Percentiles rank a stretch among this genome's conserved stretches.
These are phyloP conservation scores for Patagioenas fasciata DNA, from an alignment of 2,113 vertebrate species.

Conservation along the genomic window DNA sequence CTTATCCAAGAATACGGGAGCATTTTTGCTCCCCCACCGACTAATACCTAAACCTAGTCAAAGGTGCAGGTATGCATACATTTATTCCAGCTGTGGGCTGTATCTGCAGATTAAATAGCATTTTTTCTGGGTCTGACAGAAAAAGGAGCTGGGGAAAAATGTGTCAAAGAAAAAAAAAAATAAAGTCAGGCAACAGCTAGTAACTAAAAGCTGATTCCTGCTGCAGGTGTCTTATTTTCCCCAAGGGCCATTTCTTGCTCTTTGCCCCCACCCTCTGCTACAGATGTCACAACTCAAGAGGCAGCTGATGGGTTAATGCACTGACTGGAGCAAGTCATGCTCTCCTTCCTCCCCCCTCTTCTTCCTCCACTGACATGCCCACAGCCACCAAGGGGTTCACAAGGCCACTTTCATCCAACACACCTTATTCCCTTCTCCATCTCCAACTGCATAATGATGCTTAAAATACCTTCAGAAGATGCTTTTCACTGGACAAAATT, in stretches of 20 bases:
- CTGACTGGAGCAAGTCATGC: background rate
- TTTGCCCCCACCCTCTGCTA: background rate
- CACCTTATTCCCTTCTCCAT: background rate
- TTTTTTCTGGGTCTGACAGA: conserved; percentile 14
- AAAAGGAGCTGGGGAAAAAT: background rate
- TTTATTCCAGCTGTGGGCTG: conserved; percentile 26
- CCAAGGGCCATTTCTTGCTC: background rate
- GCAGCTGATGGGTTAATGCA: background rate
- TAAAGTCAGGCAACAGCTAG: background rate
- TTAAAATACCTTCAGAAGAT: background rate
- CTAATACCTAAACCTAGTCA: conserved; percentile 10
- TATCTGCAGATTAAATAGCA: background rate
- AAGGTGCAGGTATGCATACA: conserved; percentile 31
- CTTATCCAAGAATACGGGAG: background rate
- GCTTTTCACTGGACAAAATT: background rate
- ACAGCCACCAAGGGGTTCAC: background rate
- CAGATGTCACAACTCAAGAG: background rate
- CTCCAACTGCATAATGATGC: background rate
- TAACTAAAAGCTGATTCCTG: background rate
- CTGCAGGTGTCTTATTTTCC: conserved; percentile 30
- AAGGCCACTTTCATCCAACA: background rate
- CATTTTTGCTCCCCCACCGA: background rate
- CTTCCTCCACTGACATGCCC: background rate
- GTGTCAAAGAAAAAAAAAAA: background rate
- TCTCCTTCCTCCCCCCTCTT: background rate